phyloP scores from a whole-genome alignment of 2,797 vertebrate species.

The Sebastes nivosus region DNA sequence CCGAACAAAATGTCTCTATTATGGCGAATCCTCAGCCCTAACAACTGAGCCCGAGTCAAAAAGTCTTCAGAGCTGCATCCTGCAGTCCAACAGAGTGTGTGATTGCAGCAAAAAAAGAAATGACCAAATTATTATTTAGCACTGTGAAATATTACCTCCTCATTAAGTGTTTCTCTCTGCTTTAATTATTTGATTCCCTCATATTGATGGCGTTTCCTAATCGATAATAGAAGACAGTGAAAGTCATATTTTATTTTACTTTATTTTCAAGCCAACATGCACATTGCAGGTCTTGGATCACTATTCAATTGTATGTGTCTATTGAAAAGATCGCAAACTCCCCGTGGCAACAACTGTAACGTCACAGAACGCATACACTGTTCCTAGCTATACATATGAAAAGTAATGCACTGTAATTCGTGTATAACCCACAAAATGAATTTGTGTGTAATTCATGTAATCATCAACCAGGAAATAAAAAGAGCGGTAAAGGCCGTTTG shows the following conservation, averaged over 20 bases:
- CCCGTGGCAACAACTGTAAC: not conserved
- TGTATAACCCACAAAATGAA: no score
- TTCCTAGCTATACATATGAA: no score
- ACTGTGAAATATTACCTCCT: not conserved
- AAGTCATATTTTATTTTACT: conserved; percentile 33
- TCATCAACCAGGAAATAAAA: no score
- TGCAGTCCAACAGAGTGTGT: not conserved
- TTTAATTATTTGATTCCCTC: conserved; percentile 8
- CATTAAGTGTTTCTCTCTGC: not conserved
- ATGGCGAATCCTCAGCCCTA: not conserved
- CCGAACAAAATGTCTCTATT: not conserved
- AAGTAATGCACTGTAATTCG: no score
- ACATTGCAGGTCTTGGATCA: not conserved
- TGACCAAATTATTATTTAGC: not conserved
- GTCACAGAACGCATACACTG: not conserved
- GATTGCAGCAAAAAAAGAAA: conserved; percentile 1
- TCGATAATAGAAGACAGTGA: not conserved
- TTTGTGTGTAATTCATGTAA: no score
- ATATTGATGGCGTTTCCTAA: not conserved
- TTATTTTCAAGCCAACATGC: conserved; percentile 27
- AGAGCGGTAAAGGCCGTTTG: no score
- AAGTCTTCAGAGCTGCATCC: conserved; percentile 15
- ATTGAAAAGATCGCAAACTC: conserved; percentile 1
- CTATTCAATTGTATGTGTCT: conserved; percentile 31
- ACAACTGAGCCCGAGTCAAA: not conserved